phyloP scores from a whole-genome alignment of 2,797 vertebrate species.

The Thalassophryne amazonica region DNA sequence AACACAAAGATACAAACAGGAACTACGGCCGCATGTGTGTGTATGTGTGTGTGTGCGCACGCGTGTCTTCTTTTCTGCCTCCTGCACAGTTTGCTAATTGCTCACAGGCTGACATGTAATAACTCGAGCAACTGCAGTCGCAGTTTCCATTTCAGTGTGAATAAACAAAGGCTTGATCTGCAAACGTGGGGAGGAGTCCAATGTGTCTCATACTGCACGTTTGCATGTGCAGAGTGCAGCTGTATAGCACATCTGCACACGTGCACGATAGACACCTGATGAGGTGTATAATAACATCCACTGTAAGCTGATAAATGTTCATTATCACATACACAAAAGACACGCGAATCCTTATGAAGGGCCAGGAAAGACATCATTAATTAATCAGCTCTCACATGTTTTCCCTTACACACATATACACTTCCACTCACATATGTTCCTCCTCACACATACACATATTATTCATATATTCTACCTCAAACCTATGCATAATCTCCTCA shows the following conservation, averaged over 20 bases:
- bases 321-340: conserved; percentile 28
- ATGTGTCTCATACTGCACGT: conserved; percentile 14
- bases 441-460: too few relatives aligned
- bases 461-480: too few relatives aligned
- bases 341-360: not conserved
- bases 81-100: conserved; percentile 70
- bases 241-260: conserved; percentile 7
- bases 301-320: conserved; percentile 44
- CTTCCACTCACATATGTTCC: too few relatives aligned
- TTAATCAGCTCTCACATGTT: not conserved
- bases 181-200: conserved; percentile 34
- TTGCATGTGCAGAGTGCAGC: conserved; percentile 8
- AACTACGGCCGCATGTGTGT: conserved; percentile 31
- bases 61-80: conserved; percentile 40
- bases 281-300: conserved; percentile 50
- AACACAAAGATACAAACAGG: not conserved
- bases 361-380: not conserved
- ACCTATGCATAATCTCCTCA: too few relatives aligned
- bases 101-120: conserved; percentile 66
- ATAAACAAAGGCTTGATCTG: conserved; percentile 60
- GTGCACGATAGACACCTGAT: conserved; percentile 14
- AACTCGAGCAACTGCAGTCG: conserved; percentile 46
- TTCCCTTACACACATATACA: not conserved
- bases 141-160: conserved; percentile 59
- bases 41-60: conserved; percentile 6